Evolutionary conservation across 2,797 vertebrate genomes (phyloP), one percentile per base, ranked within the genome.

Genomic region (Pipistrellus pygmaeus): DNA sequence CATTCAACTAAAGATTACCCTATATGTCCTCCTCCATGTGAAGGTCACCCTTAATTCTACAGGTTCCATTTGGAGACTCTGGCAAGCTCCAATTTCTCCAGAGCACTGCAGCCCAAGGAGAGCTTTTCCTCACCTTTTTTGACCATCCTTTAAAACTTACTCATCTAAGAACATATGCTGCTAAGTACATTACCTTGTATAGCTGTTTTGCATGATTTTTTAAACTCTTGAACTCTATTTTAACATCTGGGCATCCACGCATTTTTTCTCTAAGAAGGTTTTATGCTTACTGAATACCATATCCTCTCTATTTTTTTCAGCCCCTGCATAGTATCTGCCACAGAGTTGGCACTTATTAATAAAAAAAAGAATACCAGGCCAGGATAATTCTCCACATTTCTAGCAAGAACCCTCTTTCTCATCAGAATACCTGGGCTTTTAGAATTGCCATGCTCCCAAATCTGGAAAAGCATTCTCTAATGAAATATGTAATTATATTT

Each of bases 351-450:
- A 15, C n/a, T 82, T 23, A 46, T 73, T 73, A 72, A 44, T 53
- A 8, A 75, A 55, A 44, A 55, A 23, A 11, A 68, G 85, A 92
- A 69, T 53, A 53, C 15, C 4, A 78, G 46, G 62, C 8, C 14
- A 21, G 53, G n/a, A 12, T 44, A 87, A 89, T 94, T 91, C 41
- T 51, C 62, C 27, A 17, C 78, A 77, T 75, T 89, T 91, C 38
- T 72, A 46, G 41, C 14, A 41, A 66, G 32, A 90, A 38, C 44
- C 3, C 25, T 51, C 32, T 83, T 93, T 72, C 41, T 88, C 25
- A 69, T 90, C 8, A 88, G 57, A 88, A 88, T 93, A 53, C 69
- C 75, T 90, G 62, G 38, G 3, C 5, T 96, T 83, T 21, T 21
- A 90, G 38, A 89, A 77, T 88, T 88, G 2, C 21, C n/a, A 53